Conservation (phyloP, 2,888 invertebrate genomes). For the Stenotaenia linearis region DNA sequence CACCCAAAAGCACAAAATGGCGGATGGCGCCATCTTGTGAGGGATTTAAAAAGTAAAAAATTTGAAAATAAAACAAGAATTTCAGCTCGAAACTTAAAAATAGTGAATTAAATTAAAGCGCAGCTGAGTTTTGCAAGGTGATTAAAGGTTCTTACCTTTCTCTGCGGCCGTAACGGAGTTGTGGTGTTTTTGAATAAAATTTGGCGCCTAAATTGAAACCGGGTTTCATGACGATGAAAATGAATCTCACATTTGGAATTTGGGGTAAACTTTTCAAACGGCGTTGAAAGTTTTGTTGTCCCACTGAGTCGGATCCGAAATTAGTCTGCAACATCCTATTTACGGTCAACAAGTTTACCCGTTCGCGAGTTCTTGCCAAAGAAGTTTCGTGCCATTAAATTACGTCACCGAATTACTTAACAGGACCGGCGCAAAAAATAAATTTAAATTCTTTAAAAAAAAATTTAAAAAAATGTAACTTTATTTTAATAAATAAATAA, state of each 20-base stretch:
- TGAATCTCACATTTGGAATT: no score
- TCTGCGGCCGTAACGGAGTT: neutral
- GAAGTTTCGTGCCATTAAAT: slow-evolving; percentile 1
- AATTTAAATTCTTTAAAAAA: neutral
- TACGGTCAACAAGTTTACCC: neutral
- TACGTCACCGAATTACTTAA: neutral
- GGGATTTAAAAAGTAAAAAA: neutral
- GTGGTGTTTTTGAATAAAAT: neutral
- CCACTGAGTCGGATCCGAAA: neutral
- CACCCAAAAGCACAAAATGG: neutral
- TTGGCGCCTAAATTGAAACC: neutral
- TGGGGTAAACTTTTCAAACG: neutral
- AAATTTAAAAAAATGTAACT: neutral
- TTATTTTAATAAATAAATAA: neutral
- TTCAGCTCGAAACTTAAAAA: neutral
- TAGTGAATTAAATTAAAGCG: neutral
- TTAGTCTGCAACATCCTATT: slow-evolving; percentile 9
- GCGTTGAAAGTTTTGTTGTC: neutral
- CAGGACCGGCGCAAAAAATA: neutral
- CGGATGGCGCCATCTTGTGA: neutral
- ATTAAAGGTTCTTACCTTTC: neutral
- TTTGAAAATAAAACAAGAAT: neutral
- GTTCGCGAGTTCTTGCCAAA: neutral
- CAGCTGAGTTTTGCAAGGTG: neutral
- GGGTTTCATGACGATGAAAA: neutral